These are phyloP conservation scores for Eubasilissa splendida DNA, from an alignment of 2,888 invertebrate species.

Conservation along the genomic window DNA sequence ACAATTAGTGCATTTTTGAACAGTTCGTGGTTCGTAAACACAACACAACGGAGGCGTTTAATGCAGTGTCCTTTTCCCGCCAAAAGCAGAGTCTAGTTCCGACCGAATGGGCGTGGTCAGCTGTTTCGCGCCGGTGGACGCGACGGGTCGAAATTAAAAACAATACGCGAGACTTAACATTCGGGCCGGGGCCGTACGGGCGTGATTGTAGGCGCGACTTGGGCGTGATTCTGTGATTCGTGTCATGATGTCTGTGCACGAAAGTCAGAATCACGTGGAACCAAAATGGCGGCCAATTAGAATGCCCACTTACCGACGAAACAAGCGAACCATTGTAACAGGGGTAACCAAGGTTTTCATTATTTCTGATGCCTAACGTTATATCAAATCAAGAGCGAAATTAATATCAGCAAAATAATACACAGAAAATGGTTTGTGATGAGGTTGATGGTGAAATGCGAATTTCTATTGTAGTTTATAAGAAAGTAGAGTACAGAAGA, in stretches of 20 bases:
- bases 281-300: conserved; percentile 36
- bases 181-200: too few species aligned
- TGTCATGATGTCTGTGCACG: conserved; percentile 3
- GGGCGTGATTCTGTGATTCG: not conserved
- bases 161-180: too few species aligned
- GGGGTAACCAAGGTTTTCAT: conserved; percentile 2
- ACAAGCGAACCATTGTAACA: conserved; percentile 19
- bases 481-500: too few species aligned
- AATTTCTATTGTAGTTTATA: too few species aligned
- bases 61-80: conserved; percentile 26
- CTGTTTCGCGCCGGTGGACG: conserved; percentile 21
- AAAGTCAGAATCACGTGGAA: conserved; percentile 32
- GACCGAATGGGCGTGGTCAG: conserved; percentile 4
- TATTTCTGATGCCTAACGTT: too few species aligned
- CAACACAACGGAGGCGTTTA: conserved; percentile 28
- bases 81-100: conserved; percentile 10
- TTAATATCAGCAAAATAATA: too few species aligned
- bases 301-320: conserved; percentile 30
- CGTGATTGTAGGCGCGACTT: too few species aligned
- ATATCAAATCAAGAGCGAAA: too few species aligned
- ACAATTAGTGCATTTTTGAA: conserved; percentile 31
- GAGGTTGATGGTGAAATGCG: too few species aligned
- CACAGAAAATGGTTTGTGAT: too few species aligned
- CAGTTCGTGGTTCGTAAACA: conserved; percentile 37
- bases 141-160: not conserved